Conservation (phyloP, 1,140 invertebrate species). For the Meloidogyne hapla region DNA sequence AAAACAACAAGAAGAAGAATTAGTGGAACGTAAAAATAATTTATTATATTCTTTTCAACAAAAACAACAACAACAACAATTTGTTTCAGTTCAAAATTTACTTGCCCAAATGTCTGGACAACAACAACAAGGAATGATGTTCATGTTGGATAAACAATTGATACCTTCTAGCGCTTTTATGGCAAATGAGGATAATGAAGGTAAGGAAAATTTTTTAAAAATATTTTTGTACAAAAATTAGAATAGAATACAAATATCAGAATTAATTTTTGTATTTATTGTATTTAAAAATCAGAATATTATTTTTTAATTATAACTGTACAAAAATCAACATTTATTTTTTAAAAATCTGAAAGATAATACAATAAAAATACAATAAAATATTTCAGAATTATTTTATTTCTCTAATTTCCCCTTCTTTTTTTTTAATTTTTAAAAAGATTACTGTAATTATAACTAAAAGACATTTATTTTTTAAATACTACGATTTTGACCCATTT, state of each 20-base stretch:
- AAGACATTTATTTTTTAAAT: neutral
- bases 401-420: too few species aligned
- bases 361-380: too few species aligned
- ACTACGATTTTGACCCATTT: neutral
- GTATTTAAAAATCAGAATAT: too few species aligned
- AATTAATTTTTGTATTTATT: too few species aligned
- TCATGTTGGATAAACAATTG: constrained; percentile 9
- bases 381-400: too few species aligned
- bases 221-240: neutral
- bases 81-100: constrained; percentile 18
- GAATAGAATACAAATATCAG: too few species aligned
- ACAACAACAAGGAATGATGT: constrained; percentile 7
- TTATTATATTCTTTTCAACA: neutral
- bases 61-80: constrained; percentile 20
- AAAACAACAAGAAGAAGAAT: neutral
- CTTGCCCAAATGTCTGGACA: constrained; percentile 19
- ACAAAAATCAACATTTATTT: too few species aligned
- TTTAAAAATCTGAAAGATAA: too few species aligned
- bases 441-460: neutral
- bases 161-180: neutral
- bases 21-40: neutral
- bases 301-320: too few species aligned
- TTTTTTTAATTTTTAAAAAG: neutral
- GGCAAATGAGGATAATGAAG: constrained; percentile 4
- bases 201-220: neutral